phyloP scores from a whole-genome alignment of 1,140 invertebrate species.

The Pseudomyrmex pallidus region DNA sequence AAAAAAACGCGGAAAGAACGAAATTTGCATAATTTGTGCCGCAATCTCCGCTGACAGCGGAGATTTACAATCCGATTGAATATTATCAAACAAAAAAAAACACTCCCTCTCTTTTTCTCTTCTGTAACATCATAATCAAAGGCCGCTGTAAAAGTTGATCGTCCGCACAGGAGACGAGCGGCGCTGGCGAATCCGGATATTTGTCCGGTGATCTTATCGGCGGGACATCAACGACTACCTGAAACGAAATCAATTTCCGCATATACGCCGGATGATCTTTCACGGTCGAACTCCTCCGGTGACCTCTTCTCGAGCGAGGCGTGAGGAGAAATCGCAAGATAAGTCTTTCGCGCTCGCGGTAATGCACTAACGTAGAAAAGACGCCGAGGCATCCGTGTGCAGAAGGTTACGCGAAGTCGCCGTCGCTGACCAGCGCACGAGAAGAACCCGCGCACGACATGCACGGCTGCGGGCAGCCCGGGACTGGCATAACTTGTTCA shows the following conservation, averaged over 20 bases:
- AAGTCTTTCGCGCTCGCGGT: constrained; percentile 16
- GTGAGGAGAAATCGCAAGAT: constrained; percentile 20
- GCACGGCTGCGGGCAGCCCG: constrained; percentile 45
- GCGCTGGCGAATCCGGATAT: constrained; percentile 45
- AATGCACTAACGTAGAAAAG: constrained; percentile 30
- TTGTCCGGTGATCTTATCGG: constrained; percentile 46
- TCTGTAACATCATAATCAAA: constrained; percentile 39
- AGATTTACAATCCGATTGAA: constrained; percentile 25
- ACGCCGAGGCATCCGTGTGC: constrained; percentile 30
- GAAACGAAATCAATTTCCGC: constrained; percentile 72
- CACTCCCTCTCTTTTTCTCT: too few species aligned
- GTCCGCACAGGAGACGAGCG: not conserved
- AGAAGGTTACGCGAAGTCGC: constrained; percentile 25
- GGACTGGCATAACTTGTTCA: constrained; percentile 76
- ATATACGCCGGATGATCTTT: constrained; percentile 50
- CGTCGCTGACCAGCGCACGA: constrained; percentile 12
- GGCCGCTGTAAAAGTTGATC: not conserved
- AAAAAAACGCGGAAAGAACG: not conserved
- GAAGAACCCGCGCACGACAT: constrained; percentile 41
- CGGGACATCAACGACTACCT: constrained; percentile 56
- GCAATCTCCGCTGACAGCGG: constrained; percentile 34
- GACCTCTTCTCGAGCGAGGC: constrained; percentile 17
- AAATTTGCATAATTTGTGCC: not conserved
- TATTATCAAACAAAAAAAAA: not conserved
- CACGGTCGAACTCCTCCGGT: constrained; percentile 62